Conservation (phyloP, 2,888 invertebrate genomes). For the Sylvicola cinctus region DNA sequence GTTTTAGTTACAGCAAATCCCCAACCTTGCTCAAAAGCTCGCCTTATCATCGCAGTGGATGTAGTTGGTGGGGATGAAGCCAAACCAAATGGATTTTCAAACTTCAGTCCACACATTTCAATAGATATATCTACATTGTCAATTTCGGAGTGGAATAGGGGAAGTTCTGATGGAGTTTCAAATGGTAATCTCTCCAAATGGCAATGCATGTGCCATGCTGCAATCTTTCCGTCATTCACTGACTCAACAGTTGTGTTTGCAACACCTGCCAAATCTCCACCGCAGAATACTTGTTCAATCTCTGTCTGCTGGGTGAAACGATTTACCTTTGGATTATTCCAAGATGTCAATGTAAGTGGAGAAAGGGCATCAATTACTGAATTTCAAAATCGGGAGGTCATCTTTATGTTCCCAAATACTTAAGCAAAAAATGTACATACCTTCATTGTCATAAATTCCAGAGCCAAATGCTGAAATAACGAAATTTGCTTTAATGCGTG, state of each 20-base stretch:
- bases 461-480: constrained; percentile 97
- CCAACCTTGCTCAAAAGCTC: constrained; percentile 94
- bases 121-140: constrained; percentile 88
- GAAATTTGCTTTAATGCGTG: constrained; percentile 71
- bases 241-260: constrained; percentile 97
- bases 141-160: constrained; percentile 80
- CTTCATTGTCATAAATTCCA: constrained; percentile 51
- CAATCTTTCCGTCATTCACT: constrained; percentile 95
- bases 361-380: constrained; percentile 51
- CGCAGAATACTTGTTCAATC: constrained; percentile 66
- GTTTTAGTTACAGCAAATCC: constrained; percentile 96
- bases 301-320: constrained; percentile 55
- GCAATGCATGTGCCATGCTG: constrained; percentile 88
- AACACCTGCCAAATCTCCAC: constrained; percentile 85
- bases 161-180: constrained; percentile 48
- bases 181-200: constrained; percentile 57
- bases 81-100: constrained; percentile 91
- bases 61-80: constrained; percentile 97
- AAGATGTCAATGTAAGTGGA: constrained; percentile 54
- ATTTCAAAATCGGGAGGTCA: constrained; percentile 11
- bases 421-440: constrained; percentile 25
- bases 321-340: constrained; percentile 67
- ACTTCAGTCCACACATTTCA: constrained; percentile 79
- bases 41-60: constrained; percentile 79
- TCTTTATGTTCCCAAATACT: no score